Percentiles rank a stretch among this genome's conserved stretches.
These are phyloP conservation scores for Cynoglossus semilaevis DNA, from an alignment of 2,113 vertebrate species.

Conservation along the genomic window DNA sequence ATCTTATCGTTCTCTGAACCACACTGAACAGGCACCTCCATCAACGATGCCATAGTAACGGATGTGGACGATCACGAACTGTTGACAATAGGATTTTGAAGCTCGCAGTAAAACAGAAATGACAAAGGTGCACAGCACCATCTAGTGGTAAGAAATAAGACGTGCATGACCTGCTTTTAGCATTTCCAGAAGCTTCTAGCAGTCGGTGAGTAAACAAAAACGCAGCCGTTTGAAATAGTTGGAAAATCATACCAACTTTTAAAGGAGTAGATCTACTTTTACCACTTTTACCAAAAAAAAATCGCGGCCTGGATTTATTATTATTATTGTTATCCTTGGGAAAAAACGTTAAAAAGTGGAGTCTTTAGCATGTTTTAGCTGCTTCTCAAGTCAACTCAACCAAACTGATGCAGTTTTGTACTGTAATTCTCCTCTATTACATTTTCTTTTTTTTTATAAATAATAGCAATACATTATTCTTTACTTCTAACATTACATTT, in stretches of 20 bases:
- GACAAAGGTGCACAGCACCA: constrained; percentile 37
- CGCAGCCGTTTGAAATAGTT: background rate
- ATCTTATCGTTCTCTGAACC: constrained; percentile 5
- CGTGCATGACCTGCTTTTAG: constrained; percentile 64
- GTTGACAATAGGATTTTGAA: constrained; percentile 33
- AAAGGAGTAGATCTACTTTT: background rate
- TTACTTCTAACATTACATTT: no score
- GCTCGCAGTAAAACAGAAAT: background rate
- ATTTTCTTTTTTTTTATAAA: no score
- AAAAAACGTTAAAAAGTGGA: no score
- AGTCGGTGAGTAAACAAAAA: constrained; percentile 46
- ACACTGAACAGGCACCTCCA: constrained; percentile 34
- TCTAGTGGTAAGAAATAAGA: constrained; percentile 53
- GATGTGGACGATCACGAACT: constrained; percentile 35
- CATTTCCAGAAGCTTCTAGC: constrained; percentile 71
- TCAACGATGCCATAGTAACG: constrained; percentile 73
- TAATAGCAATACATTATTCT: no score
- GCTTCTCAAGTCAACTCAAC: no score
- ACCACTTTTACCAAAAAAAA: no score
- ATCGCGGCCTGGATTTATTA: no score
- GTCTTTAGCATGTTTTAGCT: no score
- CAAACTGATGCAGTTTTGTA: no score
- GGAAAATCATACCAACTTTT: background rate
- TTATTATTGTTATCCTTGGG: no score
- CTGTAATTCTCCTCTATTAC: no score